Conservation (phyloP, 2,888 invertebrate genomes). For the Temnothorax unifasciatus region DNA sequence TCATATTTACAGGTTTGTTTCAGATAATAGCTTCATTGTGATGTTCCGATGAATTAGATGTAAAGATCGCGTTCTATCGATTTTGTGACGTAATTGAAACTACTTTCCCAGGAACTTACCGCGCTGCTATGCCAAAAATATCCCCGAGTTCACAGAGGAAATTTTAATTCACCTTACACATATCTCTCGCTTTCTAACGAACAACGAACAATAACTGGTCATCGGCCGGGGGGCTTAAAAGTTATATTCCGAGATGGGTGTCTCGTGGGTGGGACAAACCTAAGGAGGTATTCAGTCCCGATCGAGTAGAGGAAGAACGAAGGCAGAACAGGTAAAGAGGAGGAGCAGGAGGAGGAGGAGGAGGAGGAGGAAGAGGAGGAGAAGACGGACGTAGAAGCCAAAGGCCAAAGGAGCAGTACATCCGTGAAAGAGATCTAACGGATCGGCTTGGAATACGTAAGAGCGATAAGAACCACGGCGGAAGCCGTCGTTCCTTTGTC, state of each 20-base stretch:
- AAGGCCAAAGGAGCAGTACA: slow-evolving; percentile 75
- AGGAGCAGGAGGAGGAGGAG: slow-evolving; percentile 20
- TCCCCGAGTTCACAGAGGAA: neutral
- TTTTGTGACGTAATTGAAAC: neutral
- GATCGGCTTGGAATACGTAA: slow-evolving; percentile 74
- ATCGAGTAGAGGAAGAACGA: slow-evolving; percentile 59
- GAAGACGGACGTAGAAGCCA: slow-evolving; percentile 62
- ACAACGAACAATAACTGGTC: slow-evolving; percentile 70
- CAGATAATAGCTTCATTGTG: neutral
- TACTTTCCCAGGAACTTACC: neutral
- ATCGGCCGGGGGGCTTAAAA: slow-evolving; percentile 73
- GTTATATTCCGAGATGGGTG: slow-evolving; percentile 73
- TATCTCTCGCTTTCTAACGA: slow-evolving; percentile 53
- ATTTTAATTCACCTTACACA: slow-evolving; percentile 28
- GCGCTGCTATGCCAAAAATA: neutral
- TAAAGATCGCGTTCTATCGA: neutral
- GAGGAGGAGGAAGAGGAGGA: neutral
- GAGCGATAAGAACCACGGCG: slow-evolving; percentile 76
- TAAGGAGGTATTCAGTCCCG: slow-evolving; percentile 66
- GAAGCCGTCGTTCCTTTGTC: slow-evolving; percentile 80
- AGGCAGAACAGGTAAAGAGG: slow-evolving; percentile 35
- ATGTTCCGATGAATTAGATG: neutral
- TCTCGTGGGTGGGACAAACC: slow-evolving; percentile 76
- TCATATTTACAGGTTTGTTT: neutral
- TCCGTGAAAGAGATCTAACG: slow-evolving; percentile 76